phyloP scores from a whole-genome alignment of 2,888 invertebrate genomes.

The Mythimna ferrago region DNA sequence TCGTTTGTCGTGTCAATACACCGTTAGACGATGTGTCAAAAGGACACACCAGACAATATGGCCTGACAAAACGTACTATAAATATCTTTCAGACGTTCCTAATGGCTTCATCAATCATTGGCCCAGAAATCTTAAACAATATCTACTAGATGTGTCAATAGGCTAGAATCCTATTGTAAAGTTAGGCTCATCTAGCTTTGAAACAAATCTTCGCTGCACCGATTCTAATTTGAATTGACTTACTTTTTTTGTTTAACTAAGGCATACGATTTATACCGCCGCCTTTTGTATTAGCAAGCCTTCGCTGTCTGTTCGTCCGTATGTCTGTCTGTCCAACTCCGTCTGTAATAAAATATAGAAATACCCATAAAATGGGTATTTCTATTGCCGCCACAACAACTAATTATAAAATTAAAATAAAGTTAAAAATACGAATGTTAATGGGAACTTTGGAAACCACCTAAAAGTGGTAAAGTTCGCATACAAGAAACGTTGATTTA shows the following conservation, averaged over 20 bases:
- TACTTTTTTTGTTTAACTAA: neutral
- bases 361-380: too few species aligned
- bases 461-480: too few species aligned
- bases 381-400: too few species aligned
- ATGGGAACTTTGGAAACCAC: too few species aligned
- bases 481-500: too few species aligned
- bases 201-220: neutral
- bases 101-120: slow-evolving; percentile 33
- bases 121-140: slow-evolving; percentile 15
- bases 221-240: neutral
- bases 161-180: neutral
- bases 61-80: slow-evolving; percentile 18
- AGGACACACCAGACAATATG: slow-evolving; percentile 28
- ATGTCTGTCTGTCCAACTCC: too few species aligned
- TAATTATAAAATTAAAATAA: too few species aligned
- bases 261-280: too few species aligned
- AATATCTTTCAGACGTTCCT: slow-evolving; percentile 15
- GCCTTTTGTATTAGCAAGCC: too few species aligned
- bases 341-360: too few species aligned
- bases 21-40: slow-evolving; percentile 27
- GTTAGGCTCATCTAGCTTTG: neutral
- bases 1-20: slow-evolving; percentile 3
- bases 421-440: too few species aligned
- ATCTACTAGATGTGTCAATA: slow-evolving; percentile 18
- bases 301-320: too few species aligned